These are phyloP conservation scores for Heteractis magnifica DNA, from an alignment of 92 coral and sea anemone species.

Conservation along the genomic window DNA sequence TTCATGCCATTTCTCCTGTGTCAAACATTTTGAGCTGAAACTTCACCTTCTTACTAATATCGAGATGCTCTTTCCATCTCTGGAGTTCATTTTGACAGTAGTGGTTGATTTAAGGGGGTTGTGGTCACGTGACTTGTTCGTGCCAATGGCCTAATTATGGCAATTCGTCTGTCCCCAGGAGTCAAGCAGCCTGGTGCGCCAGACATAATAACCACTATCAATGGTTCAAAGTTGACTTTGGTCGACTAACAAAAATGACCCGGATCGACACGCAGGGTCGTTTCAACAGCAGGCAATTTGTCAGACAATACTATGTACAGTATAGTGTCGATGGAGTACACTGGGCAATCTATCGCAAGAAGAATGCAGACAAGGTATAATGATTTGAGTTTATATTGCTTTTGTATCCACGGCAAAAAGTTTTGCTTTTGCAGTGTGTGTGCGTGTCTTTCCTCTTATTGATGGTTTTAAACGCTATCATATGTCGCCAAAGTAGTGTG, in stretches of 20 bases:
- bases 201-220: conserved; percentile 58
- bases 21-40: too few species aligned
- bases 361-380: conserved; percentile 64
- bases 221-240: conserved; percentile 78
- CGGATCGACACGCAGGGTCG: conserved; percentile 86
- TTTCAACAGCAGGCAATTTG: conserved; percentile 59
- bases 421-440: too few species aligned
- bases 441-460: too few species aligned
- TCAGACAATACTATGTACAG: conserved; percentile 59
- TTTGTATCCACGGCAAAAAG: not conserved
- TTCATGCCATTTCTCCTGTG: too few species aligned
- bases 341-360: conserved; percentile 69
- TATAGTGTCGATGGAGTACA: conserved; percentile 67
- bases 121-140: too few species aligned
- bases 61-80: too few species aligned
- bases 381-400: not conserved
- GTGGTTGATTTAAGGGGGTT: too few species aligned
- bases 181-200: conserved; percentile 79
- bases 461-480: too few species aligned
- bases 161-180: conserved; percentile 10
- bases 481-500: too few species aligned
- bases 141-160: too few species aligned
- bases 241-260: conserved; percentile 54
- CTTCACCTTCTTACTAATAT: too few species aligned
- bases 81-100: too few species aligned